Evolutionary conservation across 2,797 vertebrate genomes (phyloP), one percentile per base, ranked within the genome.

Genomic region (Antennarius maculatus): DNA sequence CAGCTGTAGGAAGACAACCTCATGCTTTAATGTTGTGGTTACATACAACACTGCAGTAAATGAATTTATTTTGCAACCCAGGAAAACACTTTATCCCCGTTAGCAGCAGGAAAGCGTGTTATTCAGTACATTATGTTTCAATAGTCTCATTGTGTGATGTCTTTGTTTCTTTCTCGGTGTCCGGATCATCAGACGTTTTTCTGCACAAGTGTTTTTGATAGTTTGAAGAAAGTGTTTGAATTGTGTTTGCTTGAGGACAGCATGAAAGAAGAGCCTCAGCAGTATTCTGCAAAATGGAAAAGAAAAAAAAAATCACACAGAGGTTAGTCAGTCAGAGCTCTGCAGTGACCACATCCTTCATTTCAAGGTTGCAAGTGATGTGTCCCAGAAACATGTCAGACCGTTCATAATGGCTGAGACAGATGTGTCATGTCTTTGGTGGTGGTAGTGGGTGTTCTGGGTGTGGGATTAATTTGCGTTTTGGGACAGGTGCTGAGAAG

Each of bases 401-500:
- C 77, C 11, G 55, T 54, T 77, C 72, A 72, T 86, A 81, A 90
- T 76, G 68, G 67, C 71, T 64, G 63, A 69, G 85, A 88, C 89
- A 91, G 88, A 91, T 92, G 90, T 88, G 80, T 82, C 77, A 62
- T 77, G 89, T 88, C 90, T 74, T 66, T 52, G 56, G 62, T 39
- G 62, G 42, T 23, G 23, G 23, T 23, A 6, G 65, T 16, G 73
- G 79, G 54, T 67, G 77, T 85, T 81, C 79, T 76, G 66, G 66
- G 65, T 60, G 11, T 68, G 52, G 85, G 84, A 86, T 90, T 90
- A 78, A 86, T 88, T 84, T 81, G 83, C 74, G 80, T 79, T 86
- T 80, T 75, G 85, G 83, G 84, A 91, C 90, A 91, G 91, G 87
- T 89, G 90, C 71, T 70, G 82, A 58, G 63, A 77, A 74, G 78